Percentiles rank a stretch among this genome's conserved stretches.
phyloP scores from a whole-genome alignment of 1,140 invertebrate species.

The Gryon sp. region DNA sequence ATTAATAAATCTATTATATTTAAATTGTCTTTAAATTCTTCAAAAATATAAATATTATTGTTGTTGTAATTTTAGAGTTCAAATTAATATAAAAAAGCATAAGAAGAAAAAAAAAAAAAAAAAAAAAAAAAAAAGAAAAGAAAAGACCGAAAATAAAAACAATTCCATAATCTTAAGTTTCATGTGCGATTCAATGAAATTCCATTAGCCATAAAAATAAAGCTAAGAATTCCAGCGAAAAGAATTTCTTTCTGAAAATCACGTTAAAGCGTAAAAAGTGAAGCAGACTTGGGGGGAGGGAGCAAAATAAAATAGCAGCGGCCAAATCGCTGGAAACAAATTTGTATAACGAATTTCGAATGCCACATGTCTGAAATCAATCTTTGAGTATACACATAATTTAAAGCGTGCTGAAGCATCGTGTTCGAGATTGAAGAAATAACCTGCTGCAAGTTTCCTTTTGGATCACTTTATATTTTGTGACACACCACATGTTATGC shows the following conservation, averaged over 20 bases:
- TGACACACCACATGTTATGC: constrained; percentile 59
- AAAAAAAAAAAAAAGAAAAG: no score
- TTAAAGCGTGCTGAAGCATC: constrained; percentile 42
- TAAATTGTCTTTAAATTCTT: no score
- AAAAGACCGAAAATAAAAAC: no score
- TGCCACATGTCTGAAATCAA: constrained; percentile 58
- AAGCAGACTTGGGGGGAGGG: neutral
- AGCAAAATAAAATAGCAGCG: constrained; percentile 19
- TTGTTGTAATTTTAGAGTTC: no score
- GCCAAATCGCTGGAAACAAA: constrained; percentile 39
- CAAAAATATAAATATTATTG: no score
- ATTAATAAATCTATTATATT: no score
- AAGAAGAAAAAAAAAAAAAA: no score
- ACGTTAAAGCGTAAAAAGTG: neutral
- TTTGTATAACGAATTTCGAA: constrained; percentile 44
- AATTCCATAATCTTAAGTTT: no score
- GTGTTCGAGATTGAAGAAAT: constrained; percentile 26
- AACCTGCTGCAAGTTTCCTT: constrained; percentile 58
- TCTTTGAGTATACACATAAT: constrained; percentile 37
- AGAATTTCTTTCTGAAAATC: neutral
- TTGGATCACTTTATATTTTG: constrained; percentile 53
- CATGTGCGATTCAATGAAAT: no score
- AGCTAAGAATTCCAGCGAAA: neutral
- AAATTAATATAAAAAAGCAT: no score
- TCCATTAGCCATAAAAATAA: no score